Evolutionary conservation across 2,888 invertebrate species (phyloP).

Genomic region (Deilephila elpenor): DNA sequence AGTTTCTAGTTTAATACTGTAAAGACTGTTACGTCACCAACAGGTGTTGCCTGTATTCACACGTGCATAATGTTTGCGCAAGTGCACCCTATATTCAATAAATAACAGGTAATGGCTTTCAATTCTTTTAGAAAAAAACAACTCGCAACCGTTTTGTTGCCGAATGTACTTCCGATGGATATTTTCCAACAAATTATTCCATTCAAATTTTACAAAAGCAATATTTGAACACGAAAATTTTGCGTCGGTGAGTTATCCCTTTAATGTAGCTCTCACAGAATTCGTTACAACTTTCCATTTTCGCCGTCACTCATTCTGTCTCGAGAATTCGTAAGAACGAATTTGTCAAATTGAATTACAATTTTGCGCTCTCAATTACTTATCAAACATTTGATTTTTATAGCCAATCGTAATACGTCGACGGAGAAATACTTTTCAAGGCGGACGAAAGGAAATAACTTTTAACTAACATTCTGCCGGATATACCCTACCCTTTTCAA

Average conservation of each 20-base stretch:
- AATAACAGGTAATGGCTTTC: slow-evolving; percentile 15
- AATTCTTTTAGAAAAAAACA: background rate
- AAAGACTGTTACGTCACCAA: slow-evolving; percentile 3
- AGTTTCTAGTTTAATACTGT: background rate
- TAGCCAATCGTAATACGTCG: slow-evolving; percentile 30
- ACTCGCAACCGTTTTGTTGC: background rate
- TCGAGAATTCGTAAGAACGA: slow-evolving; percentile 46
- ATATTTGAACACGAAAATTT: slow-evolving; percentile 57
- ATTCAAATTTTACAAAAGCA: slow-evolving; percentile 52
- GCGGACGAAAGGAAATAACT: slow-evolving; percentile 1
- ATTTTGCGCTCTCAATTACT: slow-evolving; percentile 38
- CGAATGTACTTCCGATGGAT: slow-evolving; percentile 34
- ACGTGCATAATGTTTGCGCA: slow-evolving; percentile 13
- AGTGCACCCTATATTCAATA: slow-evolving; percentile 1
- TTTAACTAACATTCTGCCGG: background rate
- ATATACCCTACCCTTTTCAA: slow-evolving; percentile 12
- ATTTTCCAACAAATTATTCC: slow-evolving; percentile 53
- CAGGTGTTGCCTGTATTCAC: background rate
- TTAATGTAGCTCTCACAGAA: slow-evolving; percentile 54
- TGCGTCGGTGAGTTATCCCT: slow-evolving; percentile 55
- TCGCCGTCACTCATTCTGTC: slow-evolving; percentile 50
- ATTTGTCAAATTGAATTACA: slow-evolving; percentile 50
- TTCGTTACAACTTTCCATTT: slow-evolving; percentile 55
- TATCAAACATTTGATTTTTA: slow-evolving; percentile 37
- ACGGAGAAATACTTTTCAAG: background rate